Base-by-base conservation (phyloP, 2,888 invertebrate species). In the Cinara cedri region DNA sequence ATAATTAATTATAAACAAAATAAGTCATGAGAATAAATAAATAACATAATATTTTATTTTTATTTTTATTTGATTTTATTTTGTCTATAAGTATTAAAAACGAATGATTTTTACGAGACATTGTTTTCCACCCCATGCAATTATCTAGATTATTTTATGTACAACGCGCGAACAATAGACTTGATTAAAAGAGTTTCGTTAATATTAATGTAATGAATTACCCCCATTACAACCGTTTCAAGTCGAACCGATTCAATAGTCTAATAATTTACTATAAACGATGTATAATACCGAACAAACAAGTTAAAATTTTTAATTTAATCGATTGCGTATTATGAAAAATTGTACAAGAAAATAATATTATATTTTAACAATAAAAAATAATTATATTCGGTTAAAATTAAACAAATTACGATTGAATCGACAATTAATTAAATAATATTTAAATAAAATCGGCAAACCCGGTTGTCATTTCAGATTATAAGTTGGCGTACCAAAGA, bases 11-110 rank as follows among this genome's bases (percentile, higher is more conserved):
- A 2, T 19, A 9, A n/a, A 49, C 16, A 24, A 66, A 49, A n/a
- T 9, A 54, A 34, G 14, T 21, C 60, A 46, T 72, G 57, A 16
- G 71, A 72, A 72, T 34, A 34, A 34, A 34, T 34, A 60, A 72
- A 44, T 13, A 24, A 46, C 21, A 1, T 10, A 54, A 54, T 19
- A 8, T 54, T 19, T 54, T 54, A 34, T 54, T n/a, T 16, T 51
- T 16, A 51, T n/a, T n/a, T n/a, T n/a, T n/a, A n/a, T n/a, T n/a
- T n/a, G n/a, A n/a, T n/a, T n/a, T n/a, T n/a, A n/a, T n/a, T 21
- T 8, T 14, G 21, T 65, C 6, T 24, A 14, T 42, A 44, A 55
- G 14, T 19, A 10, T 16, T 42, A 21, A 60, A 1, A 62, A 60
- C 26, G 49, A 72, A 13, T 51, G 62, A 49, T n/a, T 62, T 26